Evolutionary conservation across 2,888 invertebrate species (phyloP), one percentile per base, ranked within the genome.

Genomic region (Tillus elongatus): DNA sequence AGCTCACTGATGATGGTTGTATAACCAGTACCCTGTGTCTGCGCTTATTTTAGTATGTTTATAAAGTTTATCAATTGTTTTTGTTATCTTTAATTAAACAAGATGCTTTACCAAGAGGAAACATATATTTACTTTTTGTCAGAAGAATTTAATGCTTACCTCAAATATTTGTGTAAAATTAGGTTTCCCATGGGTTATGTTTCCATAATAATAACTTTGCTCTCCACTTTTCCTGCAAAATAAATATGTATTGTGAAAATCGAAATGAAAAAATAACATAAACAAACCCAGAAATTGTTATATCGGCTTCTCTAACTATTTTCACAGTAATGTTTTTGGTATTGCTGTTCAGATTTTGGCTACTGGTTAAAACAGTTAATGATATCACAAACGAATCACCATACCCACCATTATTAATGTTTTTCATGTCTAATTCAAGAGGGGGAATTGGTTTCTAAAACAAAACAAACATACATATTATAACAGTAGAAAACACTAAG

Each of bases 261-360:
- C 2, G 2, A 10, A 40, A 14, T 8, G 4, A 15, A 16, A 16
- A 32, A 19, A 12, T 12, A 26, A 9, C 9, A 14, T 6, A 26
- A 31, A 52, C 51, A 50, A 50, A 68, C 68, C 68, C 68, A 29
- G 53, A 56, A 13, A 69, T 56, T 11, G 51, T 51, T 24, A 68
- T 50, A 39, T 62, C 61, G 11, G 61, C 61, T 33, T 64, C 61
- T 12, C 56, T 49, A 11, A 45, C 54, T 19, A 66, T 50, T 4
- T 53, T 46, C 13, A 69, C 46, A 4, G 40, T 46, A n/a, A 61
- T 49, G 4, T 24, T 40, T 12, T 50, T 40, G 4, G 19, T 35
- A 30, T 54, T 52, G n/a, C 51, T 12, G 36, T 59, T 56, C 3
- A 39, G 36, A 42, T 64, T 62, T 15, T 56, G 49, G 37, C 67